These are phyloP conservation scores for Corythornis vintsioides DNA, from an alignment of 2,113 vertebrate genomes.

Conservation along the genomic window DNA sequence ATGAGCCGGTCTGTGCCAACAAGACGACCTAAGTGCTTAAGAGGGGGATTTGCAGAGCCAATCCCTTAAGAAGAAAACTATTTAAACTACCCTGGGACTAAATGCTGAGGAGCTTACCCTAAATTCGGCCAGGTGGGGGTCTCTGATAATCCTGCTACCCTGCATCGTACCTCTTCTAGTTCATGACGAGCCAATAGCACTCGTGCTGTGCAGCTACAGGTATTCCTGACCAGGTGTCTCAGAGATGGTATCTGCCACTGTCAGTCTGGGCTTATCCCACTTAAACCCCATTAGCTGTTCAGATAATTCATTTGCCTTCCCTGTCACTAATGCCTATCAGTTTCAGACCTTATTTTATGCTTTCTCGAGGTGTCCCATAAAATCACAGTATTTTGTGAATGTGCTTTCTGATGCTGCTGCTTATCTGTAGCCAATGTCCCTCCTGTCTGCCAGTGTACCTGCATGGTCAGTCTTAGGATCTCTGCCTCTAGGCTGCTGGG, in stretches of 20 bases:
- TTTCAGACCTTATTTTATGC: background rate
- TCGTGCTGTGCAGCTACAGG: background rate
- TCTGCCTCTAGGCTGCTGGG: background rate
- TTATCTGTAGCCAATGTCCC: background rate
- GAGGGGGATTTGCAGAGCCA: conserved; percentile 28
- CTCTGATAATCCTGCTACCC: background rate
- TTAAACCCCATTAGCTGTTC: background rate
- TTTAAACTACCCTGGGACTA: conserved; percentile 29
- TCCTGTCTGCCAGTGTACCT: background rate
- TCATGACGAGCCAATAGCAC: fast-evolving
- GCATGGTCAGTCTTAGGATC: fast-evolving
- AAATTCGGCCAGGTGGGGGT: conserved; percentile 18
- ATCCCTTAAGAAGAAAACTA: conserved; percentile 46
- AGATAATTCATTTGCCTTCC: background rate
- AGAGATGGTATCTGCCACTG: background rate
- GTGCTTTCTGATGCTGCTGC: fast-evolving
- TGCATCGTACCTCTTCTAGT: background rate
- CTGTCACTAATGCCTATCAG: background rate
- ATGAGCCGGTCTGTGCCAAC: background rate
- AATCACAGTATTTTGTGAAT: background rate
- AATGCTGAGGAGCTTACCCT: conserved; percentile 40
- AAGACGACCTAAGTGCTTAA: conserved; percentile 4
- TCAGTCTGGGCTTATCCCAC: background rate
- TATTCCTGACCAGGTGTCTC: conserved; percentile 34
- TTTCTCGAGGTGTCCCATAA: background rate